Percentiles rank a stretch among this genome's conserved stretches.
Conservation (phyloP, 2,113 vertebrate species). For the Hirundichthys speculiger region DNA sequence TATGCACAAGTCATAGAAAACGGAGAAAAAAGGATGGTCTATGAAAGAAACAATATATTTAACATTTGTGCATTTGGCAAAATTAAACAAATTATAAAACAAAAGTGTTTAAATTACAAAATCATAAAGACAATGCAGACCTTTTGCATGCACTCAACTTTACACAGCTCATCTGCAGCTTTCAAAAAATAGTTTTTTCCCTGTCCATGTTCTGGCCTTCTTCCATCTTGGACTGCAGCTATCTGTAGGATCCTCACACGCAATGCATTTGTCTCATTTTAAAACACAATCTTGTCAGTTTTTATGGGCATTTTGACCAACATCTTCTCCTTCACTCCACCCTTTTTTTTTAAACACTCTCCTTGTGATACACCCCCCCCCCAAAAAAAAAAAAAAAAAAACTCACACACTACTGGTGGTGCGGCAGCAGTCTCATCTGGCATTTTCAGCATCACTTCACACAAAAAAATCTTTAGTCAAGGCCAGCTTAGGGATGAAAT, state of each 20-base stretch:
- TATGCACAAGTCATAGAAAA: too few species aligned
- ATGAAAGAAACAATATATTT: background rate
- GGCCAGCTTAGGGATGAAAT: slow-evolving; percentile 51
- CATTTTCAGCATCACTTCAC: slow-evolving; percentile 64
- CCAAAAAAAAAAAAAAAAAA: too few species aligned
- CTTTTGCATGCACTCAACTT: slow-evolving; percentile 4
- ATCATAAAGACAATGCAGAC: too few species aligned
- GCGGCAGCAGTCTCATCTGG: slow-evolving; percentile 58
- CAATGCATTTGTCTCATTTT: slow-evolving; percentile 55
- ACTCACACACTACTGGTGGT: slow-evolving; percentile 17
- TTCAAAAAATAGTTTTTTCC: slow-evolving; percentile 48
- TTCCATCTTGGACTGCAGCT: slow-evolving; percentile 24
- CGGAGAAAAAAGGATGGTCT: too few species aligned
- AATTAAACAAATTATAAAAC: background rate
- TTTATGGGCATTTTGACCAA: slow-evolving; percentile 54
- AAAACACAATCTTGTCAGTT: slow-evolving; percentile 57
- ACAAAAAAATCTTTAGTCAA: slow-evolving; percentile 50
- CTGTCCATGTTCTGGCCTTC: slow-evolving; percentile 9
- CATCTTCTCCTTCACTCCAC: slow-evolving; percentile 53
- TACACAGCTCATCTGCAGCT: background rate
- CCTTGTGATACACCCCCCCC: slow-evolving; percentile 16
- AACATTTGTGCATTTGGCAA: background rate
- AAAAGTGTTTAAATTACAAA: background rate
- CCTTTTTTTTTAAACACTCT: slow-evolving; percentile 26
- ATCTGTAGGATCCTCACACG: too few species aligned